A percentile compares a stretch with the other conserved stretches of the same genome.
These are phyloP conservation scores for Nesoenas mayeri DNA, from an alignment of 2,113 vertebrate genomes.

Conservation along the genomic window DNA sequence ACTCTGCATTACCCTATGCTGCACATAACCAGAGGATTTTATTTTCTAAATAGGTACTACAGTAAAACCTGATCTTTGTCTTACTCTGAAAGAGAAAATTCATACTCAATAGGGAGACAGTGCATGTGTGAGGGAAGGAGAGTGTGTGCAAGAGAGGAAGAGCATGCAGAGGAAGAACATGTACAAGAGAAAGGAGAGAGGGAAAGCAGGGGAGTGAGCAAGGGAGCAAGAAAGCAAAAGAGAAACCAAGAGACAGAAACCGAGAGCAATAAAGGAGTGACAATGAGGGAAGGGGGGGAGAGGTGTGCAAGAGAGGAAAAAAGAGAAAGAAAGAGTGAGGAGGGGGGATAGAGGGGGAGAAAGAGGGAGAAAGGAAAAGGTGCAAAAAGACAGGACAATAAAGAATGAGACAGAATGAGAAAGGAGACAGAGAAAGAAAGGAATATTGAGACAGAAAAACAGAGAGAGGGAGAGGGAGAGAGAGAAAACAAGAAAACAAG, in stretches of 20 bases:
- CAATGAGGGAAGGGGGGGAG: not conserved
- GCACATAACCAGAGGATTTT: not conserved
- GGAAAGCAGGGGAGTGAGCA: not conserved
- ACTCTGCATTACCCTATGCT: not conserved
- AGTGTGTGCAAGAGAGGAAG: not conserved
- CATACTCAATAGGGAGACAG: not conserved
- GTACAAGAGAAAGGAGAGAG: not conserved
- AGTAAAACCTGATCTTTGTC: not conserved
- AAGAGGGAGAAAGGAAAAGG: not conserved
- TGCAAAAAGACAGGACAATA: not conserved
- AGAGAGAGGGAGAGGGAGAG: not conserved
- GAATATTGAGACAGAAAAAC: too few relatives aligned
- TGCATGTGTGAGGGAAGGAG: not conserved
- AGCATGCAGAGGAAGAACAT: not conserved
- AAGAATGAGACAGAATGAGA: not conserved
- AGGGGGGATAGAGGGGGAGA: too few relatives aligned
- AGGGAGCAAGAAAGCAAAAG: not conserved
- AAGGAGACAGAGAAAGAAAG: not conserved
- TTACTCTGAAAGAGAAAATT: not conserved
- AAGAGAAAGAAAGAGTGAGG: not conserved
- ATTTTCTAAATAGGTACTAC: not conserved
- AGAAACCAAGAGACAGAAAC: not conserved
- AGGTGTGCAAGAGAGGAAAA: not conserved
- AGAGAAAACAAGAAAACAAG: not conserved
- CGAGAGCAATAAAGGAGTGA: not conserved